A percentile compares a stretch with the other conserved stretches of the same genome.
These are phyloP conservation scores for Agonopterix heracliana DNA, from an alignment of 2,888 invertebrate species.

Conservation along the genomic window DNA sequence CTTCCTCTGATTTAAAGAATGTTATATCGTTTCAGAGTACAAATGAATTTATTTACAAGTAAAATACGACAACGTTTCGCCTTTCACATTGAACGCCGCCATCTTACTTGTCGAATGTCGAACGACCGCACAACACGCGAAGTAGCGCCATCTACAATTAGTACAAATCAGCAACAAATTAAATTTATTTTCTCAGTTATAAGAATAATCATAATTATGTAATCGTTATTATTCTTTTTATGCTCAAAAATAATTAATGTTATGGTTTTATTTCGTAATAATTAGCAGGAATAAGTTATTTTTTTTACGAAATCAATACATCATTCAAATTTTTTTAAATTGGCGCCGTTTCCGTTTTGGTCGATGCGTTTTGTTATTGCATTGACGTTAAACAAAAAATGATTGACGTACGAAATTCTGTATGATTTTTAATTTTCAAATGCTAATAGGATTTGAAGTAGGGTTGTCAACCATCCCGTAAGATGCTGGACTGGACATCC, in stretches of 20 bases:
- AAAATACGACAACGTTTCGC: slow-evolving; percentile 75
- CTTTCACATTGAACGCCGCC: slow-evolving; percentile 82
- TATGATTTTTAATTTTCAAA: too few species aligned
- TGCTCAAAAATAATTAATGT: neutral
- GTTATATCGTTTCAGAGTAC: slow-evolving; percentile 43
- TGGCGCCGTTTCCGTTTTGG: slow-evolving; percentile 17
- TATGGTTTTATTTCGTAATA: neutral
- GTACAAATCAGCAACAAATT: slow-evolving; percentile 28
- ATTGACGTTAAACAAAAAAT: too few species aligned
- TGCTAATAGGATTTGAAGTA: too few species aligned
- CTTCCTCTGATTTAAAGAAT: slow-evolving; percentile 33
- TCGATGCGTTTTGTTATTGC: slow-evolving; percentile 12
- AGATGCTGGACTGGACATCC: too few species aligned
- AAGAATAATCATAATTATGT: neutral
- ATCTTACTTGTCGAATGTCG: slow-evolving; percentile 77
- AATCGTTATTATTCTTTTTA: neutral
- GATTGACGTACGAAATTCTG: neutral
- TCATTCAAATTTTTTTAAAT: slow-evolving; percentile 11
- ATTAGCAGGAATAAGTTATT: neutral
- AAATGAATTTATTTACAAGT: slow-evolving; percentile 71
- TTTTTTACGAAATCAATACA: slow-evolving; percentile 7
- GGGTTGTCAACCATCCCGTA: too few species aligned
- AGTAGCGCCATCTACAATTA: slow-evolving; percentile 76
- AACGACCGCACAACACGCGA: slow-evolving; percentile 70
- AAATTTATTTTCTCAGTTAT: slow-evolving; percentile 3